A percentile compares a stretch with the other conserved stretches of the same genome.
Conservation (phyloP, 2,113 vertebrate genomes). For the Onychorhynchus coronatus region DNA sequence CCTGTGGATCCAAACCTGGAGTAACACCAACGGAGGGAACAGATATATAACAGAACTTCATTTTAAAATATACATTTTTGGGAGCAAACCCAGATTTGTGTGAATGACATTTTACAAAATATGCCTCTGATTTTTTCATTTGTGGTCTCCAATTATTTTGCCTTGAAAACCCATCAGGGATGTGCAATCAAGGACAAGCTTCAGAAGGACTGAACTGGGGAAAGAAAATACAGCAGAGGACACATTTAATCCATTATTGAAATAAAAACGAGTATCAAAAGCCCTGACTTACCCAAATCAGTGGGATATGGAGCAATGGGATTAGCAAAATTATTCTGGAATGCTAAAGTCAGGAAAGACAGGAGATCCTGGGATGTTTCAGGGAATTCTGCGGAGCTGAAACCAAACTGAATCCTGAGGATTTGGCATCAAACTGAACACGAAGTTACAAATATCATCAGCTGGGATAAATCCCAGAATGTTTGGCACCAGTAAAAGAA, state of each 20-base stretch:
- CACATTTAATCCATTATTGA: neutral
- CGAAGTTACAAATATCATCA: neutral
- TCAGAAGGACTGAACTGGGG: neutral
- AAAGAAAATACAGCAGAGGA: neutral
- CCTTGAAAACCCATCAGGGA: neutral
- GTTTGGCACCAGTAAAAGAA: conserved; percentile 41
- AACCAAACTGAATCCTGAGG: neutral
- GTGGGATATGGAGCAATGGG: neutral
- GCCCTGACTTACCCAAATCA: neutral
- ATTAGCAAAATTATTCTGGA: neutral
- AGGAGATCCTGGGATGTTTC: neutral
- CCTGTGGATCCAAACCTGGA: neutral
- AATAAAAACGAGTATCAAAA: neutral
- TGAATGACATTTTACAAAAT: neutral
- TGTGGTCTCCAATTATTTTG: neutral
- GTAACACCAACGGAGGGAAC: neutral
- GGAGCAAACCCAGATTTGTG: neutral
- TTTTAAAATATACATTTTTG: neutral
- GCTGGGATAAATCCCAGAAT: neutral
- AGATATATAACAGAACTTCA: neutral
- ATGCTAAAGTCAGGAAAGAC: neutral
- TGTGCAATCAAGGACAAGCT: neutral
- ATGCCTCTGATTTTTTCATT: neutral
- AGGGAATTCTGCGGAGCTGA: neutral
- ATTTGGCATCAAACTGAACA: neutral